Evolutionary conservation across 2,888 invertebrate species (phyloP), one percentile per base, ranked within the genome.

Genomic region (Drosophila tripunctata): DNA sequence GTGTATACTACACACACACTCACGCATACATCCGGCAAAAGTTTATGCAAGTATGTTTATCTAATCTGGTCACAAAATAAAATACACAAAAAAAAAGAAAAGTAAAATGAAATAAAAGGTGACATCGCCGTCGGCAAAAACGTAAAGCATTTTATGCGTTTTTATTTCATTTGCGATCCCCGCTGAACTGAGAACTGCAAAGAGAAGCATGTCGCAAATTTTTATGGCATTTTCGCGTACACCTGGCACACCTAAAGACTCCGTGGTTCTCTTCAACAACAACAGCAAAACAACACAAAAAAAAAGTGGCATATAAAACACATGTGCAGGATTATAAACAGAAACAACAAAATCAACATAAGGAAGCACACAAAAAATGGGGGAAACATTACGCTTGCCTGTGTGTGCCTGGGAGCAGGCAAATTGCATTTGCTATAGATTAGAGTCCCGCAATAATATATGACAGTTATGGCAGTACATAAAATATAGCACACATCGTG

Each of bases 361-460:
- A 17, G 8, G 40, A 45, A 27, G 33, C 30, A 10, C 30, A 10
- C 19, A 50, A 45, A 36, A 54, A 67, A 60, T 38, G 33, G 51
- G 57, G 52, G 67, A 57, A 63, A 27, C 58, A 75, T 76, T 73
- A 66, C 66, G 10, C 68, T 77, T 76, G 63, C 50, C 52, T n/a
- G n/a, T n/a, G 61, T 58, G 43, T 51, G 58, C 50, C 50, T 47
- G 56, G 58, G 22, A 79, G 60, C 76, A 61, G 50, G 70, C 60
- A 86, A 81, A 86, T 81, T 84, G 78, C 80, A 80, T 81, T 81
- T 77, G 57, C 66, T 66, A 76, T 79, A 80, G 70, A 86, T 83
- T 86, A 80, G 67, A 62, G 60, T 19, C 43, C 27, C 56, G 47
- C 63, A 70, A 77, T 80, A 80, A 81, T 80, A 68, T 67, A 74